phyloP scores from a whole-genome alignment of 2,797 vertebrate genomes.

The Silurus lanzhouensis region DNA sequence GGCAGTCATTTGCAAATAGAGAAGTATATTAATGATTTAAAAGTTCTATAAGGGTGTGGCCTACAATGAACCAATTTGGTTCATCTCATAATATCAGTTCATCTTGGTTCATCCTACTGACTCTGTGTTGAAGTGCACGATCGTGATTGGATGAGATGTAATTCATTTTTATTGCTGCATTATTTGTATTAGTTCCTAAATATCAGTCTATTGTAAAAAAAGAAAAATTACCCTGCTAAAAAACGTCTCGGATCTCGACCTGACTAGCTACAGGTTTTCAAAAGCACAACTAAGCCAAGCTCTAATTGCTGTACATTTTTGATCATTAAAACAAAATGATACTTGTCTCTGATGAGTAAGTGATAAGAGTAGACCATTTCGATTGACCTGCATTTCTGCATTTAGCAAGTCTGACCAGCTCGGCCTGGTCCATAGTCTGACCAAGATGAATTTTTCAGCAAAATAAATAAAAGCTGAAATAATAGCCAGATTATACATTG shows the following conservation, averaged over 20 bases:
- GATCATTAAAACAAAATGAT: too few species aligned
- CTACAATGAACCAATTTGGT: background rate
- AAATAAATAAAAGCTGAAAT: too few species aligned
- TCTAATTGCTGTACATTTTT: background rate
- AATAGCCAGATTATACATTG: background rate
- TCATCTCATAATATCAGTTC: background rate
- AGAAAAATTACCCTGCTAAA: background rate
- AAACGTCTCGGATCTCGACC: background rate
- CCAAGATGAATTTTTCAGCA: background rate
- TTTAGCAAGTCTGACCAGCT: background rate
- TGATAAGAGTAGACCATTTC: background rate
- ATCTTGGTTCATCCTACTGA: background rate
- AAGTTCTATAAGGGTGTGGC: background rate
- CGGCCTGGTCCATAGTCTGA: background rate
- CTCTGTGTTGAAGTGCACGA: background rate
- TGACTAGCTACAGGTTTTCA: background rate
- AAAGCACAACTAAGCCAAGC: background rate
- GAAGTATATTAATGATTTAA: background rate
- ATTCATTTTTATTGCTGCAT: background rate
- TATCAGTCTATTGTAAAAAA: background rate
- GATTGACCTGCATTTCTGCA: background rate
- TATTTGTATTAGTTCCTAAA: background rate
- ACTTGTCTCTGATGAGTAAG: background rate
- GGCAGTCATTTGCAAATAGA: conserved; percentile 38
- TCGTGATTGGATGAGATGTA: background rate